Evolutionary conservation across 2,113 vertebrate species (phyloP).

Genomic region (Phalacrocorax brasilianus): DNA sequence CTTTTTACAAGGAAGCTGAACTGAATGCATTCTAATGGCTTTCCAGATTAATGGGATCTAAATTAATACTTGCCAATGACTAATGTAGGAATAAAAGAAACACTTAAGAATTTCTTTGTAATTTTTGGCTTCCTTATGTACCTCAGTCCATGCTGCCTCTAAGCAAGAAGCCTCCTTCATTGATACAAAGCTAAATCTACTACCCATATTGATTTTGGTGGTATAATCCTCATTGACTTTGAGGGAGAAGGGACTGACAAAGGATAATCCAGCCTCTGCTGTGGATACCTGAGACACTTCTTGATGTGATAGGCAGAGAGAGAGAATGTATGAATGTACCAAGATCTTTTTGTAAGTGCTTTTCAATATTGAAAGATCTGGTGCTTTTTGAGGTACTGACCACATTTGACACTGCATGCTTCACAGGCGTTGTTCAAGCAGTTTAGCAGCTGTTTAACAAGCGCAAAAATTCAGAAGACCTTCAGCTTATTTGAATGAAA

Average conservation of each 20-base stretch:
- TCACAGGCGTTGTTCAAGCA: neutral
- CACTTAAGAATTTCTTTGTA: neutral
- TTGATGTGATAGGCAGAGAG: neutral
- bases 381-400: neutral
- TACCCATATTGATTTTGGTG: neutral
- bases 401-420: neutral
- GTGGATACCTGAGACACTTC: neutral
- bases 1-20: neutral
- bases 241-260: neutral
- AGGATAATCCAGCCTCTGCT: neutral
- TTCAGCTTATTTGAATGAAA: neutral
- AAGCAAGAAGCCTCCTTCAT: neutral
- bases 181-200: neutral
- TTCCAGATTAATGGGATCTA: neutral
- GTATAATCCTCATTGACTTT: neutral
- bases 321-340: neutral
- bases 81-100: neutral
- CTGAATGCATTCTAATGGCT: neutral
- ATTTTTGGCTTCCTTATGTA: neutral
- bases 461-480: neutral
- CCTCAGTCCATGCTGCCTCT: neutral
- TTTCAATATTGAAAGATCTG: neutral
- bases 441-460: neutral
- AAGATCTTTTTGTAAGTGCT: neutral
- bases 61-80: neutral